A percentile compares a stretch with the other conserved stretches of the same genome.
phyloP scores from a whole-genome alignment of 1,140 invertebrate species.

The Ganaspis sp. region DNA sequence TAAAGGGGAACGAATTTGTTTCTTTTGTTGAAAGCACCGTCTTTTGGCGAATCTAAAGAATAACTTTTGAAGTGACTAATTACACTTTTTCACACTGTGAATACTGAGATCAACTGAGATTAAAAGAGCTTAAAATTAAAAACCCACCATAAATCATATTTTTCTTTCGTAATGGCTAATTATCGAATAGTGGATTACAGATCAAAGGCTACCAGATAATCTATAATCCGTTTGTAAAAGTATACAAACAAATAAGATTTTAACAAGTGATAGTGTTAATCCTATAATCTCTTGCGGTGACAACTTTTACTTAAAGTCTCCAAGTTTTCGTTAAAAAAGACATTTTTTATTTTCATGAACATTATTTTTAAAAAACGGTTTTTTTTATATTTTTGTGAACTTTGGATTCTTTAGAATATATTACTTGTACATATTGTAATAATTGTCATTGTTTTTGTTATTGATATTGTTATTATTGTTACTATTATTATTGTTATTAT shows the following conservation, averaged over 20 bases:
- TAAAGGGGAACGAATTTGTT: too few species aligned
- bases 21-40: too few species aligned
- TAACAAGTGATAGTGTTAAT: slow-evolving; percentile 22
- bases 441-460: too few species aligned
- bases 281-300: not conserved
- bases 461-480: too few species aligned
- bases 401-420: too few species aligned
- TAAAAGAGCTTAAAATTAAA: slow-evolving; percentile 23
- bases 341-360: too few species aligned
- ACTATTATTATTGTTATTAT: too few species aligned
- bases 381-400: too few species aligned
- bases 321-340: too few species aligned
- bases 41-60: not conserved
- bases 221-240: slow-evolving; percentile 28
- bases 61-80: not conserved
- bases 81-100: not conserved
- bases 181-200: slow-evolving; percentile 17
- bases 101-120: too few species aligned
- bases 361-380: too few species aligned
- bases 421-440: too few species aligned
- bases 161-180: slow-evolving; percentile 7
- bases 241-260: slow-evolving; percentile 29
- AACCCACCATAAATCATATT: slow-evolving; percentile 16
- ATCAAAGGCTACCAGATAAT: slow-evolving; percentile 7
- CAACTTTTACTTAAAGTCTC: not conserved